phyloP scores from a whole-genome alignment of 2,797 vertebrate species.

The Enteromius treurensis region DNA sequence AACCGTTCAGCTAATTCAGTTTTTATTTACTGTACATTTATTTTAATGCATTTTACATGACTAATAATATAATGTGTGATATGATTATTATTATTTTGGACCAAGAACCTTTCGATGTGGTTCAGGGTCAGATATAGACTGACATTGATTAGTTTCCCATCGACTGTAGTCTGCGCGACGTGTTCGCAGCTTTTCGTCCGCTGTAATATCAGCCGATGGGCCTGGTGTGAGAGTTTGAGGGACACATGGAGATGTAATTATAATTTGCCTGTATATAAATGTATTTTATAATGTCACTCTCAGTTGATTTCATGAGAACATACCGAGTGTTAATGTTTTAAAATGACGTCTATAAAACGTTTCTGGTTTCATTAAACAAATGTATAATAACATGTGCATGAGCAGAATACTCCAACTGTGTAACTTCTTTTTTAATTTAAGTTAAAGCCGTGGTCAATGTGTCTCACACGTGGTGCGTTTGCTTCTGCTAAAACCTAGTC shows the following conservation, averaged over 20 bases:
- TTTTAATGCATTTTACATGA: too few relatives aligned
- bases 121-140: too few relatives aligned
- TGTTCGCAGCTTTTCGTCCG: too few relatives aligned
- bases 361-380: slow-evolving; percentile 10
- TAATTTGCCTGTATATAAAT: slow-evolving; percentile 36
- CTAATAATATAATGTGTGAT: too few relatives aligned
- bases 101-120: neutral
- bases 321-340: slow-evolving; percentile 60
- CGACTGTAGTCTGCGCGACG: too few relatives aligned
- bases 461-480: neutral
- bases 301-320: slow-evolving; percentile 55
- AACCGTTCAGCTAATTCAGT: neutral
- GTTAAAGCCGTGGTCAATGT: neutral
- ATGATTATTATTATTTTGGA: neutral
- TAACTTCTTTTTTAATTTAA: neutral
- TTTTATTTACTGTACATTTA: too few relatives aligned
- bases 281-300: slow-evolving; percentile 60
- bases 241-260: slow-evolving; percentile 50
- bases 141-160: too few relatives aligned
- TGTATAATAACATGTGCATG: neutral
- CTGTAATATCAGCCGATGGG: neutral
- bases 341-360: slow-evolving; percentile 11
- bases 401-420: neutral
- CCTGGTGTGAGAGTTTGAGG: slow-evolving; percentile 49
- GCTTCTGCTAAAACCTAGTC: neutral